Conservation (phyloP, 2,888 invertebrate genomes). For the Agriopis marginaria region DNA sequence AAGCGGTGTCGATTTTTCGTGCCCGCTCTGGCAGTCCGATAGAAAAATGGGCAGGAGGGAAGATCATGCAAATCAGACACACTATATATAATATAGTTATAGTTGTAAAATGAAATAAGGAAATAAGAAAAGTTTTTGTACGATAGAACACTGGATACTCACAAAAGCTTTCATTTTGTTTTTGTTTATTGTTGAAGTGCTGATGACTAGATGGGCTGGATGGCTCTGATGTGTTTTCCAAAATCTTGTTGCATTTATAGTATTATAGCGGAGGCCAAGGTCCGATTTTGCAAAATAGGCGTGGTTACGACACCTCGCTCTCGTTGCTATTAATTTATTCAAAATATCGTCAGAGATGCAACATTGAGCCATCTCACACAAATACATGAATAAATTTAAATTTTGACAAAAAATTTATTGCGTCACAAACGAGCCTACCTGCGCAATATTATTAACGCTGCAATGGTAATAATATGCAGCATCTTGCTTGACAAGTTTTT, state of each 20-base stretch:
- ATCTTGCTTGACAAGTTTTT: conserved; percentile 7
- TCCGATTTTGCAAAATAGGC: conserved; percentile 20
- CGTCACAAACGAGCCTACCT: conserved; percentile 6
- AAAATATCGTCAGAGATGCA: conserved; percentile 11
- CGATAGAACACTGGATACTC: neutral
- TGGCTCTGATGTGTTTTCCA: conserved; percentile 11
- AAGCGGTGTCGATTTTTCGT: too few species aligned
- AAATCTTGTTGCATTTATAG: conserved; percentile 19
- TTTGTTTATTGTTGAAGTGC: conserved; percentile 5
- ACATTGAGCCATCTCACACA: conserved; percentile 20
- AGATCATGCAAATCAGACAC: too few species aligned
- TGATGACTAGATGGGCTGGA: conserved; percentile 11
- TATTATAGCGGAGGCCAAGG: conserved; percentile 1
- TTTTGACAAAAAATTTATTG: conserved; percentile 8
- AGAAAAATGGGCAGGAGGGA: too few species aligned
- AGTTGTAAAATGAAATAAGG: too few species aligned
- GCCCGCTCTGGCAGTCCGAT: too few species aligned
- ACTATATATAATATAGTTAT: too few species aligned
- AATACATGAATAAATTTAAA: conserved; percentile 15
- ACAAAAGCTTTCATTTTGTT: conserved; percentile 20
- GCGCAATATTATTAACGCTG: conserved; percentile 1
- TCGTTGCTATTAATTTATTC: conserved; percentile 19
- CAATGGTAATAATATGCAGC: neutral
- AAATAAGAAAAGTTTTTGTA: neutral
- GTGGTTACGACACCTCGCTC: conserved; percentile 17